Evolutionary conservation across 2,888 invertebrate genomes (phyloP).

Genomic region (Tipula helvola): DNA sequence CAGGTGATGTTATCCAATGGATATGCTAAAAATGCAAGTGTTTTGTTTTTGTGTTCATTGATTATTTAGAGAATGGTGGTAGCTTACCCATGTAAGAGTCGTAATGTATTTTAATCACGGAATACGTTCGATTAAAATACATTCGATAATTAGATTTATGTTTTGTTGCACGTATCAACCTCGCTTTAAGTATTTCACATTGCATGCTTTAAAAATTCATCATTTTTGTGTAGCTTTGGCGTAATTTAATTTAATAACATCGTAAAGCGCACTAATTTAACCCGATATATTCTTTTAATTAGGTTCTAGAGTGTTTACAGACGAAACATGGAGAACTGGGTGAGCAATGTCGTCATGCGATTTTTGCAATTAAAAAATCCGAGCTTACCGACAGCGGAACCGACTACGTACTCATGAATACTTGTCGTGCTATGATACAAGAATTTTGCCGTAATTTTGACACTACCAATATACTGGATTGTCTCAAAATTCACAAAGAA

Average conservation of each 20-base stretch:
- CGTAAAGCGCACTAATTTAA: not conserved
- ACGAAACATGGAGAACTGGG: slow-evolving; percentile 49
- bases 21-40: slow-evolving; percentile 34
- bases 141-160: not conserved
- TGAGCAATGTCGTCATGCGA: slow-evolving; percentile 58
- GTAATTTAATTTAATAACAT: not conserved
- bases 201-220: slow-evolving; percentile 10
- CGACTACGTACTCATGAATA: slow-evolving; percentile 72
- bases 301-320: slow-evolving; percentile 72
- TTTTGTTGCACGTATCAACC: not conserved
- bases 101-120: not conserved
- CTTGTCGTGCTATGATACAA: slow-evolving; percentile 77
- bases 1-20: slow-evolving; percentile 27
- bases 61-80: not conserved
- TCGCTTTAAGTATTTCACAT: not conserved
- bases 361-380: slow-evolving; percentile 76
- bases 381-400: slow-evolving; percentile 77
- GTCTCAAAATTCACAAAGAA: slow-evolving; percentile 66
- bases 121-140: not conserved
- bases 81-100: not conserved
- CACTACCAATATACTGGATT: slow-evolving; percentile 55
- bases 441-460: slow-evolving; percentile 68
- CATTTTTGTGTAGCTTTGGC: not conserved
- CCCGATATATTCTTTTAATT: slow-evolving; percentile 22
- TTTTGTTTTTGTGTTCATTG: slow-evolving; percentile 5